A percentile compares a stretch with the other conserved stretches of the same genome.
Evolutionary conservation across 2,113 vertebrate genomes (phyloP).

Genomic region (Malurus alboscapulatus): DNA sequence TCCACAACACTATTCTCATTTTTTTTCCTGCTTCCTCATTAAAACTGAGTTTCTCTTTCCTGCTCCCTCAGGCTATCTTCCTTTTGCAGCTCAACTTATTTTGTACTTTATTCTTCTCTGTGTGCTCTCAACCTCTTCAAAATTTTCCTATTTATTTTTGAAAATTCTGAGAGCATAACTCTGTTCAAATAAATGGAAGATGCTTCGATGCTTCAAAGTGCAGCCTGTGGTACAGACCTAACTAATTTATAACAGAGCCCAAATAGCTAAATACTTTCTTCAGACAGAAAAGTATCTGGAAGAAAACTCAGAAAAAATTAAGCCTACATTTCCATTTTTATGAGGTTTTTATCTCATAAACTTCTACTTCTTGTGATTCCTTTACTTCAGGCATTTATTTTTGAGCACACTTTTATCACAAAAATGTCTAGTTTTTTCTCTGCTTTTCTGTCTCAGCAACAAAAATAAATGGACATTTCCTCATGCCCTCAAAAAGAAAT

Average conservation of each 20-base stretch:
- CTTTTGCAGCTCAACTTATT: constrained; percentile 1
- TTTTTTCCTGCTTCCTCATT: not conserved
- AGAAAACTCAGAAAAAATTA: constrained; percentile 10
- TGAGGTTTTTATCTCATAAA: not conserved
- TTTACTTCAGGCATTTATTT: not conserved
- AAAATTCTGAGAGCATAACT: not conserved
- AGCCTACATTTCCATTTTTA: not conserved
- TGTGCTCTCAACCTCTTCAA: constrained; percentile 4
- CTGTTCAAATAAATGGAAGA: constrained; percentile 30
- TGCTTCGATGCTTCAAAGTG: not conserved
- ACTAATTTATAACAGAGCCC: not conserved
- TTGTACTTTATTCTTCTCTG: not conserved
- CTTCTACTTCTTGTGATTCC: not conserved
- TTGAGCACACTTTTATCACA: not conserved
- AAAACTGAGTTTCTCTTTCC: constrained; percentile 4
- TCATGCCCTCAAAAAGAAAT: not conserved
- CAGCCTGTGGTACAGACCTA: not conserved
- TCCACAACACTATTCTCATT: not conserved
- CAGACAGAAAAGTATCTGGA: not conserved
- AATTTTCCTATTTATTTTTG: constrained; percentile 20
- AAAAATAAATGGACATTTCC: not conserved
- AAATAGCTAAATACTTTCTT: not conserved
- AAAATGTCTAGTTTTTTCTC: not conserved
- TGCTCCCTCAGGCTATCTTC: not conserved
- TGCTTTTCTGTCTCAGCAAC: not conserved